phyloP scores from a whole-genome alignment of 2,113 vertebrate species.

The Phodopus roborovskii region DNA sequence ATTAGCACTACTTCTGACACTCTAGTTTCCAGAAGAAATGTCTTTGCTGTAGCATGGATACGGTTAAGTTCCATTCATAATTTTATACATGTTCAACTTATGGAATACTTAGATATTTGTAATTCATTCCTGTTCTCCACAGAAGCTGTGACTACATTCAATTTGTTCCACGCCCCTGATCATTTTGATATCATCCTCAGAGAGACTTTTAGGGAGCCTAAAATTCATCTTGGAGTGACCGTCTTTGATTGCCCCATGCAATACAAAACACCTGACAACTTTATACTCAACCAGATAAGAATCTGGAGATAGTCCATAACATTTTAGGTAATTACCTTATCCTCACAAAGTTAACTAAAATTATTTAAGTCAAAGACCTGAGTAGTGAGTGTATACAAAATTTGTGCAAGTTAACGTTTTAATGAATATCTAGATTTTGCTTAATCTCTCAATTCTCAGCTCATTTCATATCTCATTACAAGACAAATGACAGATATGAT shows the following conservation, averaged over 20 bases:
- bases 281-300: not conserved
- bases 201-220: not conserved
- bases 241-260: too few species aligned
- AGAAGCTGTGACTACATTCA: not conserved
- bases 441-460: not conserved
- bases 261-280: too few species aligned
- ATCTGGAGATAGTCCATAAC: not conserved
- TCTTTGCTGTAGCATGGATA: not conserved
- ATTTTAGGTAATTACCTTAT: not conserved
- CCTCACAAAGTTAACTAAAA: not conserved
- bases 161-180: not conserved
- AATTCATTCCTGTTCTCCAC: not conserved
- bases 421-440: not conserved
- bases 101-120: not conserved
- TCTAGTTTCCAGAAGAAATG: not conserved
- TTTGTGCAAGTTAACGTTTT: not conserved
- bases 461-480: not conserved
- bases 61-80: not conserved
- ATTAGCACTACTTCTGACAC: not conserved
- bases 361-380: not conserved
- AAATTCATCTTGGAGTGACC: too few species aligned
- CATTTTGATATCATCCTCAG: not conserved
- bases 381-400: not conserved
- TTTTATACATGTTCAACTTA: not conserved
- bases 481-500: not conserved